Conservation (phyloP, 2,888 invertebrate species). For the Hydrotaea cyrtoneurina region DNA sequence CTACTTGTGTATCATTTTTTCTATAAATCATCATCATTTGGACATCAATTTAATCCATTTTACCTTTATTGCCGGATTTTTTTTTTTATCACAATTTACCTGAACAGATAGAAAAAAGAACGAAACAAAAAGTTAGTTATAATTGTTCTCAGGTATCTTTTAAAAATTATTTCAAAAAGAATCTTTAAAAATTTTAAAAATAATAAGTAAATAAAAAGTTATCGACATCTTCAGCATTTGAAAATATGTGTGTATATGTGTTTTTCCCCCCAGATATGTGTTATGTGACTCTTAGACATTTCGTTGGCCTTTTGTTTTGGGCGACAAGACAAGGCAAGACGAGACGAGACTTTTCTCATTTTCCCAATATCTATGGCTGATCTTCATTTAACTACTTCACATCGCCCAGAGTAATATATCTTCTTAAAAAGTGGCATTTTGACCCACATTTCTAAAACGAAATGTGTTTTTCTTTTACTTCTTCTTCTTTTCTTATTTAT, state of each 20-base stretch:
- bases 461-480: conserved; percentile 27
- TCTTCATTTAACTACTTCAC: conserved; percentile 38
- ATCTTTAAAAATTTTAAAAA: not conserved
- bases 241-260: not conserved
- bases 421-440: conserved; percentile 66
- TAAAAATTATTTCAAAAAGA: too few species aligned
- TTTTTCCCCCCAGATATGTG: not conserved
- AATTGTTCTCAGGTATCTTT: too few species aligned
- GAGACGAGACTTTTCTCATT: conserved; percentile 10
- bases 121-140: conserved; percentile 13
- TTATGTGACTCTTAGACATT: conserved; percentile 6
- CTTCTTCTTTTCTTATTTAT: not conserved
- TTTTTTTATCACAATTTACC: conserved; percentile 8
- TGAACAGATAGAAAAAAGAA: conserved; percentile 10
- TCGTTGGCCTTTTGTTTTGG: not conserved
- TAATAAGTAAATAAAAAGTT: not conserved
- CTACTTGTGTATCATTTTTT: too few species aligned
- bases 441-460: conserved; percentile 65
- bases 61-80: not conserved
- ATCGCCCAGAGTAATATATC: conserved; percentile 64
- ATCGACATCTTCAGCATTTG: not conserved
- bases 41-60: too few species aligned
- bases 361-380: conserved; percentile 23
- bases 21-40: too few species aligned
- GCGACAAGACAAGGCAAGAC: not conserved